These are phyloP conservation scores for Himalopsyche japonica DNA, from an alignment of 2,888 invertebrate genomes.

Conservation along the genomic window DNA sequence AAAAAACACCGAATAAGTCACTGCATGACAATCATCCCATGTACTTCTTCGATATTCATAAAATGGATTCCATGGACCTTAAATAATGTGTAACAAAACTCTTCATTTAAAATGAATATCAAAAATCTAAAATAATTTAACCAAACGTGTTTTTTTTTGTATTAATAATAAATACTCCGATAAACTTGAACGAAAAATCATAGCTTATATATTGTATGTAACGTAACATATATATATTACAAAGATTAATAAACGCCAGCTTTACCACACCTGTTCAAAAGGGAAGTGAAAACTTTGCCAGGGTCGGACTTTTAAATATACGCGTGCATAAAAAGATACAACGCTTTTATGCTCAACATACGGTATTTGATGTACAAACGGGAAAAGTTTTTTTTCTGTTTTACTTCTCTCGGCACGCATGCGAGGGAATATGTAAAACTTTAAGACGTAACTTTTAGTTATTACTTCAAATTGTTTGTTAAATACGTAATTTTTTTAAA, in stretches of 20 bases:
- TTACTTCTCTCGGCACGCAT: neutral
- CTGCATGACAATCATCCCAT: no score
- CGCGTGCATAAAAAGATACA: neutral
- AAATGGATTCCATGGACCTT: no score
- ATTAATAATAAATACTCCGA: neutral
- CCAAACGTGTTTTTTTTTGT: no score
- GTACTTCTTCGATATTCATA: no score
- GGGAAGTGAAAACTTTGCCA: neutral
- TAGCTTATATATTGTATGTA: neutral
- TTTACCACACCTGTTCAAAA: neutral
- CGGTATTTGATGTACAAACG: neutral
- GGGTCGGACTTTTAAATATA: neutral
- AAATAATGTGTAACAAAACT: no score
- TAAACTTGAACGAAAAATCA: neutral
- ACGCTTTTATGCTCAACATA: neutral
- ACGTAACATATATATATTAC: no score
- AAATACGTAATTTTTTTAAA: no score
- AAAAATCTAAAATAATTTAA: no score
- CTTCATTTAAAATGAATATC: no score
- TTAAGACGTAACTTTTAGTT: neutral
- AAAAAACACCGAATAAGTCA: no score
- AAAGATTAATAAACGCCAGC: neutral
- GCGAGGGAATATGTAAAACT: neutral
- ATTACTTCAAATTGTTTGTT: neutral
- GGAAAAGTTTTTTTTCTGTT: neutral